Percentiles rank a stretch among this genome's conserved stretches.
phyloP scores from a whole-genome alignment of 2,888 invertebrate species.

The Platycnemis pennipes region DNA sequence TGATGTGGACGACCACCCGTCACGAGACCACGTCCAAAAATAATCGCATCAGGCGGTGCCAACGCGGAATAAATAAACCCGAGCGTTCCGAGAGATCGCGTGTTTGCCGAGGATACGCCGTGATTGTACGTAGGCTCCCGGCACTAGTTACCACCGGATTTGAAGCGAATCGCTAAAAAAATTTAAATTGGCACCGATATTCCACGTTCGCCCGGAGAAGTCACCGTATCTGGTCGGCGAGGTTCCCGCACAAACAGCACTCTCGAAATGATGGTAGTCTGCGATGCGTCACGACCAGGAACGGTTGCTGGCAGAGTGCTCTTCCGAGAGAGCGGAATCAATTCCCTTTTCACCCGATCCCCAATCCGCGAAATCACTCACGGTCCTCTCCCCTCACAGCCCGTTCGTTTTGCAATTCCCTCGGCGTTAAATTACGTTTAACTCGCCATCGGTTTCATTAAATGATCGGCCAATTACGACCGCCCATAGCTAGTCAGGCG shows the following conservation, averaged over 20 bases:
- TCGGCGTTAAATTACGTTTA: not conserved
- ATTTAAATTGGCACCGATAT: conserved; percentile 17
- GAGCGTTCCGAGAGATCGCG: not conserved
- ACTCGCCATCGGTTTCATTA: not conserved
- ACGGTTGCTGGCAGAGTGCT: not conserved
- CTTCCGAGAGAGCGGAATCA: not conserved
- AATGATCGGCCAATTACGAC: conserved; percentile 22
- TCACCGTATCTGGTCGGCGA: not conserved
- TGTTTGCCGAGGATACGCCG: not conserved
- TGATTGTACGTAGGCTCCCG: not conserved
- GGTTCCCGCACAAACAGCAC: not conserved
- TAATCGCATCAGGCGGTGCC: not conserved
- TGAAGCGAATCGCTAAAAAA: conserved; percentile 6
- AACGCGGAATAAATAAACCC: not conserved
- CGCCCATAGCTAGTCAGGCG: not conserved
- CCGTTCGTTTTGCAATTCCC: not conserved
- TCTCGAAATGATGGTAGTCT: not conserved
- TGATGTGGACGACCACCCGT: conserved; percentile 20
- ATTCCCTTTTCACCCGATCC: not conserved
- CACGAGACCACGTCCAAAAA: conserved; percentile 37
- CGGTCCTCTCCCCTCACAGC: not conserved
- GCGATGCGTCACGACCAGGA: not conserved
- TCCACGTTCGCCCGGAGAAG: not conserved
- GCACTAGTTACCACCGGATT: conserved; percentile 3
- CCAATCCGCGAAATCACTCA: not conserved